Base-by-base conservation (phyloP, 53 echinoderm and acorn worm genomes). In the Astropecten irregularis region DNA sequence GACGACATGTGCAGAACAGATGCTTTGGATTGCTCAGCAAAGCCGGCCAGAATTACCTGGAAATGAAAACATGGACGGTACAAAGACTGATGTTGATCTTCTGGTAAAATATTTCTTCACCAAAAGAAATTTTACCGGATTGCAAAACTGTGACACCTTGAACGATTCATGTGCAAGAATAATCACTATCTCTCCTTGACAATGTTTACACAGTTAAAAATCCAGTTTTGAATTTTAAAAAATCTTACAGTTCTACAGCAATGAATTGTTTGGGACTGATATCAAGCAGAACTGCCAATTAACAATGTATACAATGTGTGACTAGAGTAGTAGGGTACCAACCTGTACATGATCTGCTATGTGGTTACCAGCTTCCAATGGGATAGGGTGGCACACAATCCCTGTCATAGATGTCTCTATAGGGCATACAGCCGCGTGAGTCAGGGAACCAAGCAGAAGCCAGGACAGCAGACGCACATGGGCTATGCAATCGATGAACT, bases 1-100 rank as follows among this genome's bases (percentile, higher is more conserved):
- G 96, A 96, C 26, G 96, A 96, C 96, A 96, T 96, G 85, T 96
- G 96, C 33, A 96, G 90, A 20, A 96, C 93, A 0, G 96, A 96
- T 9, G 96, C 91, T 82, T 93, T 96, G 10, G 96, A 96, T 81
- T 96, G 96, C 89, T 96, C 96, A 23, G 96, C 96, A 91, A 96
- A 96, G n/a, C 96, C 93, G 48, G 93, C 92, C 19, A 95, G 70
- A 62, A 95, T 95, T 32, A 95, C 96, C 72, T 72, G 47, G 18
- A 22, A 48, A 27, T 3, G 16, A 64, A 14, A 7, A 9, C n/a
- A n/a, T n/a, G n/a, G n/a, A n/a, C n/a, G n/a, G n/a, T n/a, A n/a
- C n/a, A n/a, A n/a, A n/a, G n/a, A n/a, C n/a, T n/a, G n/a, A n/a
- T n/a, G 46, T 9, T 44, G 7, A 44, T 13, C 46, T 44, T 9